Evolutionary conservation across 2,797 vertebrate species (phyloP), one percentile per base, ranked within the genome.

Genomic region (Alcedo quadribrachys): DNA sequence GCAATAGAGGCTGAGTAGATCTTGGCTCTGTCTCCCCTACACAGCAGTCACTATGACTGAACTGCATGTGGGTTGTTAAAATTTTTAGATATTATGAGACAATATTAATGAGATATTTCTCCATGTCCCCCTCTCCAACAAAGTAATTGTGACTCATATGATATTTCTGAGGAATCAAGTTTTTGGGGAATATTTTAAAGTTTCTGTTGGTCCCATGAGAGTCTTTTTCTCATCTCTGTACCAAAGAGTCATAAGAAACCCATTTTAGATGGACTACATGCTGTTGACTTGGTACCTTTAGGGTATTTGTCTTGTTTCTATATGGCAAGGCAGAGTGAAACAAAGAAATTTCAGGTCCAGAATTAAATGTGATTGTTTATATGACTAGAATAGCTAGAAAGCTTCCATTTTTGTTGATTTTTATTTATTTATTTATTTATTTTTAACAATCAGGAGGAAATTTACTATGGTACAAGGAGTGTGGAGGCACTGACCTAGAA

Each of bases 121-220:
- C 85, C n/a, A 35, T 57, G 48, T 54, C 68, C 45, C 68, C 8
- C 32, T 79, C 84, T 53, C 42, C 57, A 90, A 2, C 3, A 45
- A 89, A 95, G 69, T 82, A 94, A 90, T 50, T 45, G 45, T 90
- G 93, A 90, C 24, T 95, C 95, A 96, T 73, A 40, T 50, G 50
- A 68, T 91, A 24, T 32, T 79, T 81, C 46, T 65, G 50, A 70
- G 33, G 33, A 8, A 87, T 76, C 21, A 43, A 35, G 7, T 71
- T 93, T 89, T 81, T 77, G 73, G 12, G 42, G 35, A 83, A 33
- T 79, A 62, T 76, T 89, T 91, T 69, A 60, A 69, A 55, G 12
- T 19, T 55, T 20, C 7, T 81, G 24, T 50, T 62, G 46, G 43
- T 77, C 48, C 48, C 65, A 77, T 24, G 20, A 66, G 25, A 57